Percentiles rank a stretch among this genome's conserved stretches.
Evolutionary conservation across 1,140 invertebrate genomes (phyloP).

Genomic region (Drosophila erecta): DNA sequence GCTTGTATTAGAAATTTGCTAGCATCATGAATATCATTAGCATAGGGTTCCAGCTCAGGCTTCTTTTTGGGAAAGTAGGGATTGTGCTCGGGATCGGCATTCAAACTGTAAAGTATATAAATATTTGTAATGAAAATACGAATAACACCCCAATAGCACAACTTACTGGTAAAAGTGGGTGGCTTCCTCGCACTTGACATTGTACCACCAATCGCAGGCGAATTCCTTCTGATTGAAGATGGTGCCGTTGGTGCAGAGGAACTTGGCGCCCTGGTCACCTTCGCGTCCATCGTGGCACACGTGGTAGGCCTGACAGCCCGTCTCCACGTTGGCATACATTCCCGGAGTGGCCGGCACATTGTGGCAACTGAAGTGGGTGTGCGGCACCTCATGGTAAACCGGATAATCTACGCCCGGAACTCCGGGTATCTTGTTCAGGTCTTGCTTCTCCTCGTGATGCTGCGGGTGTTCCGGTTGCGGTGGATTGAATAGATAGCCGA

Average conservation of each 20-base stretch:
- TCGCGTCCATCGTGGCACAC: conserved; percentile 93
- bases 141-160: conserved; percentile 10
- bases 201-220: conserved; percentile 97
- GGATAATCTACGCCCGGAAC: conserved; percentile 90
- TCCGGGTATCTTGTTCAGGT: conserved; percentile 92
- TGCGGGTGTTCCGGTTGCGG: conserved; percentile 60
- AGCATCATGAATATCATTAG: conserved; percentile 45
- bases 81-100: conserved; percentile 91
- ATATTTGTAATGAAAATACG: conserved; percentile 27
- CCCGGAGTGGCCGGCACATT: conserved; percentile 91
- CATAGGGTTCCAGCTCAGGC: conserved; percentile 68
- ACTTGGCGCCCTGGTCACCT: conserved; percentile 91
- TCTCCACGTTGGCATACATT: conserved; percentile 95
- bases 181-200: conserved; percentile 92
- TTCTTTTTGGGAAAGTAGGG: conserved; percentile 91
- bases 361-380: conserved; percentile 91
- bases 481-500: conserved; percentile 74
- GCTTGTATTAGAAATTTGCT: conserved; percentile 84
- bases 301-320: conserved; percentile 94
- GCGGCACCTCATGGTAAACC: conserved; percentile 90
- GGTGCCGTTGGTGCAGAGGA: conserved; percentile 95
- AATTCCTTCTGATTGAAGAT: conserved; percentile 95
- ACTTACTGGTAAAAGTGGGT: conserved; percentile 82
- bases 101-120: conserved; percentile 86
- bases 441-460: conserved; percentile 88